Base-by-base conservation (phyloP, 2,888 invertebrate species). In the Drepanosiphum platanoidis region DNA sequence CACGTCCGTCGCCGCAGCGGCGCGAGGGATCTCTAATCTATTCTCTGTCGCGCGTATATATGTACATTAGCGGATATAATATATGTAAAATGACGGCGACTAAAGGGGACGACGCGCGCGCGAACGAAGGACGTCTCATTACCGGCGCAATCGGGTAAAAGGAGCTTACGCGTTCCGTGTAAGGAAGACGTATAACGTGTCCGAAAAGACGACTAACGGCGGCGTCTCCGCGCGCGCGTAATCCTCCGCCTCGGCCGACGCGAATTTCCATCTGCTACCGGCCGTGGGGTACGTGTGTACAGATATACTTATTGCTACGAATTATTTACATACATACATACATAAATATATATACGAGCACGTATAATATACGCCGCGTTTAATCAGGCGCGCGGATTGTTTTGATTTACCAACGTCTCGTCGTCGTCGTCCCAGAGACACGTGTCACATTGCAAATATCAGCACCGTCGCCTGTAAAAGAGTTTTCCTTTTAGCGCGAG, bases 81-180 rank as follows among this genome's bases (percentile, higher is more conserved):
- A 68, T 42, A 64, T 72, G 74, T 64, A 46, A 64, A 64, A 71
- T 15, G 58, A 39, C 39, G 71, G 9, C 11, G 36, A 34, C 34
- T 52, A 52, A 52, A 2, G 66, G 46, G 46, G 34, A 46, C 18
- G 32, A 46, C 32, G 52, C 32, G 32, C 66, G 66, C 78, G n/a
- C 46, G 64, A 46, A 68, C 36, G 74, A 83, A 64, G 74, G 83
- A 83, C 83, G 75, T 83, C 83, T 83, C 83, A 83, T 83, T 83
- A 75, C 83, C 75, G 80, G 1, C 27, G 32, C 32, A 39, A 15
- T 15, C 3, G 72, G 61, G 64, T 34, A 32, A 82, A 80, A 80
- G 46, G 80, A 81, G 70, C 80, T 81, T 83, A 64, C 34, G n/a
- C 13, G 15, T 27, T 9, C 3, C 27, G 8, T 46, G 5, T 9